Evolutionary conservation across 2,797 vertebrate genomes (phyloP).

Genomic region (Numenius phaeopus): DNA sequence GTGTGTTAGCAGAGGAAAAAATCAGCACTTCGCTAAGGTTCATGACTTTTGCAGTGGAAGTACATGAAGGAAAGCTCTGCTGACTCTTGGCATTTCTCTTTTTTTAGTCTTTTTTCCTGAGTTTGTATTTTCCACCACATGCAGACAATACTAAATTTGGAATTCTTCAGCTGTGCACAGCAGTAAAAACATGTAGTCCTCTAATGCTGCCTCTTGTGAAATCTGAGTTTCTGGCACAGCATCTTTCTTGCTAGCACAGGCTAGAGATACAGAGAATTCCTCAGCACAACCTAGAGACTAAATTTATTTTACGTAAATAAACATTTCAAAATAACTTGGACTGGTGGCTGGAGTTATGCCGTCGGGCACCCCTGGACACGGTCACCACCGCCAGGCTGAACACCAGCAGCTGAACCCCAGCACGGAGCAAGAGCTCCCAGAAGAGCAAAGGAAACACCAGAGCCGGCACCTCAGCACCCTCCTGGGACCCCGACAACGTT

Average conservation of each 20-base stretch:
- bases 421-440: accelerated
- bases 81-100: background rate
- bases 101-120: background rate
- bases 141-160: conserved; percentile 65
- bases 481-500: background rate
- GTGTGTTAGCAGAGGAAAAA: background rate
- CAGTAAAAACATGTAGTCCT: conserved; percentile 16
- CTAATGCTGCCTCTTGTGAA: background rate
- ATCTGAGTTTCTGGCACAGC: conserved; percentile 25
- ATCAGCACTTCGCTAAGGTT: background rate
- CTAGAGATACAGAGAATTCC: conserved; percentile 28
- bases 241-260: background rate
- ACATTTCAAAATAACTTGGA: background rate
- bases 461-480: background rate
- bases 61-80: background rate
- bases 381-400: background rate
- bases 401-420: background rate
- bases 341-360: background rate
- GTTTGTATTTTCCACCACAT: conserved; percentile 5
- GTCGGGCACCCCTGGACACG: background rate
- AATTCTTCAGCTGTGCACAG: conserved; percentile 42
- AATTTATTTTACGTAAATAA: conserved; percentile 39
- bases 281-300: background rate
- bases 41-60: background rate
- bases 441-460: background rate